Conservation (phyloP, 2,797 vertebrate genomes). For the Rhinatrema bivittatum region DNA sequence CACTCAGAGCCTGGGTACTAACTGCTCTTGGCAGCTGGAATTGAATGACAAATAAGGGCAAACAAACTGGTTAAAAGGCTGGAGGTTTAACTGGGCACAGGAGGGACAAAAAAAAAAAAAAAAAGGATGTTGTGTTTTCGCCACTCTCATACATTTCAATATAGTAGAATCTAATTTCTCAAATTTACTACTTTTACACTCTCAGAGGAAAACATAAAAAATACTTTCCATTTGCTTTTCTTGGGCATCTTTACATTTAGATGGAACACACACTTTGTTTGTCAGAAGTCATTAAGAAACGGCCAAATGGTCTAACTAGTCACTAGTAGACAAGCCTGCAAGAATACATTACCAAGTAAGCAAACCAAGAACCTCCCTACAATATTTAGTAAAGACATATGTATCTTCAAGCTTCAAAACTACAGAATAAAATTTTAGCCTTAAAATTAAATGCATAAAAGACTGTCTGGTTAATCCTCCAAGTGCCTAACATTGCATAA, state of each 20-base stretch:
- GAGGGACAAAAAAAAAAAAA: constrained; percentile 48
- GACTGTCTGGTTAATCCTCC: too few relatives aligned
- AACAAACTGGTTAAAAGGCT: constrained; percentile 79
- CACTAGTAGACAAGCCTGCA: constrained; percentile 31
- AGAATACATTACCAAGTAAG: constrained; percentile 20
- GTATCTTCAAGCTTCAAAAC: too few relatives aligned
- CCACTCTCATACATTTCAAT: constrained; percentile 65
- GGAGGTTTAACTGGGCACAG: constrained; percentile 63
- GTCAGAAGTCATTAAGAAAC: constrained; percentile 58
- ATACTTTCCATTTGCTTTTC: constrained; percentile 70
- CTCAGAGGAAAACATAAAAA: constrained; percentile 71
- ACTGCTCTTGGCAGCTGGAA: constrained; percentile 91
- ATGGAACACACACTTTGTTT: constrained; percentile 57
- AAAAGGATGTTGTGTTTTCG: constrained; percentile 57
- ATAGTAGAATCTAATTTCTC: constrained; percentile 76
- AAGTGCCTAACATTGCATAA: too few relatives aligned
- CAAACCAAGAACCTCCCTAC: constrained; percentile 10
- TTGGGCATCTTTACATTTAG: constrained; percentile 74
- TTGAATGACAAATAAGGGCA: constrained; percentile 91
- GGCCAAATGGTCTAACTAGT: constrained; percentile 33
- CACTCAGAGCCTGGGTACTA: constrained; percentile 95
- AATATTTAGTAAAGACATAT: too few relatives aligned
- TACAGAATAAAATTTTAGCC: too few relatives aligned
- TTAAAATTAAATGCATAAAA: too few relatives aligned
- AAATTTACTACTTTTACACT: constrained; percentile 62